phyloP scores from a whole-genome alignment of 1,140 invertebrate genomes.

The Drosophila mauritiana region DNA sequence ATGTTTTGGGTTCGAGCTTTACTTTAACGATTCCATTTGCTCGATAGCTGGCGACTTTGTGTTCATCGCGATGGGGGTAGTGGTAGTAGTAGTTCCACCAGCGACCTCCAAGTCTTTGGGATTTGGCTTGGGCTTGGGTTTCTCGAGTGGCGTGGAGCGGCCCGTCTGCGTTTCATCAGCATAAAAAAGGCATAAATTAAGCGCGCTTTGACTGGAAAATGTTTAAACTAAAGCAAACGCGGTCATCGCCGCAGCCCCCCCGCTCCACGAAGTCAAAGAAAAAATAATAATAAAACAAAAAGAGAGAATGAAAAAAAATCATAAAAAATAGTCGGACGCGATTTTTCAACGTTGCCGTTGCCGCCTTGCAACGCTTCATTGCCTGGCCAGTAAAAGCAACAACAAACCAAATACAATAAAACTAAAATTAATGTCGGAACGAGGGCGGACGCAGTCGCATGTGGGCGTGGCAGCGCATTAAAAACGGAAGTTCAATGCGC shows the following conservation, averaged over 20 bases:
- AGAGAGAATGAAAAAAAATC: constrained; percentile 43
- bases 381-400: constrained; percentile 32
- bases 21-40: constrained; percentile 38
- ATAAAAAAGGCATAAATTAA: constrained; percentile 82
- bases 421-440: constrained; percentile 58
- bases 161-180: constrained; percentile 73
- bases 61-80: neutral
- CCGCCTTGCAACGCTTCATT: constrained; percentile 79
- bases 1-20: neutral
- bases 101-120: constrained; percentile 3
- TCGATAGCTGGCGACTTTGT: constrained; percentile 30
- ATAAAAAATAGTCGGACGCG: constrained; percentile 72
- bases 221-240: constrained; percentile 75
- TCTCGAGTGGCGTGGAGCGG: constrained; percentile 20
- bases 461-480: constrained; percentile 46
- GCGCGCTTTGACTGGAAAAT: constrained; percentile 70
- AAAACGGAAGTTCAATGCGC: constrained; percentile 74
- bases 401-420: constrained; percentile 56
- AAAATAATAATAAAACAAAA: neutral
- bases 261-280: constrained; percentile 8
- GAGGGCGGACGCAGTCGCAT: constrained; percentile 31
- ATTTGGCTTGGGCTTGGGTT: neutral
- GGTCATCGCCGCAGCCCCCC: constrained; percentile 28
- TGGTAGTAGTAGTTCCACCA: neutral
- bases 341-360: constrained; percentile 63